Conservation (phyloP, 2,797 vertebrate genomes). For the Tauraco hartlaubi region DNA sequence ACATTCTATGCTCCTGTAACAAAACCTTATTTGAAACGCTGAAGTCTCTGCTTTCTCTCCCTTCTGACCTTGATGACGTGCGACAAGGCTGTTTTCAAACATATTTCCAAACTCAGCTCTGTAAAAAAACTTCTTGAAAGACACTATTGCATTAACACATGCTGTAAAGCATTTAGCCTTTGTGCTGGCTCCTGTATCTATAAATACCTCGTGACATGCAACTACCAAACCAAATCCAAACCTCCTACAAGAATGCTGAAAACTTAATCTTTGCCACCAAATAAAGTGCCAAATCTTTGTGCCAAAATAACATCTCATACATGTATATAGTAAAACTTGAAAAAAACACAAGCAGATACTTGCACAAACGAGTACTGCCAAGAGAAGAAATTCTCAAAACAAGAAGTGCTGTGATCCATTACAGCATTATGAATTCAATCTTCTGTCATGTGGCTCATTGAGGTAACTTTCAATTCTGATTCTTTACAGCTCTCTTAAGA, state of each 20-base stretch:
- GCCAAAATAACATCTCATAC: neutral
- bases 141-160: neutral
- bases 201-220: neutral
- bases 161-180: neutral
- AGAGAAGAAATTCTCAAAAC: neutral
- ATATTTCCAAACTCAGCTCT: neutral
- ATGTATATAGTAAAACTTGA: neutral
- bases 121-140: neutral
- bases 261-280: neutral
- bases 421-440: neutral
- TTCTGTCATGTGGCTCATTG: neutral
- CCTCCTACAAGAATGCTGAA: neutral
- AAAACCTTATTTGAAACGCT: neutral
- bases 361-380: neutral
- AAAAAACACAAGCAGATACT: neutral
- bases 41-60: neutral
- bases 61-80: neutral
- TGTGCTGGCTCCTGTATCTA: neutral
- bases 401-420: neutral
- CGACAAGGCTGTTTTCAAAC: conserved; percentile 39
- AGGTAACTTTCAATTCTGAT: neutral
- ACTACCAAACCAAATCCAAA: neutral
- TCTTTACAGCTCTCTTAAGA: neutral
- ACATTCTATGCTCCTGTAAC: neutral
- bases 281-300: neutral